phyloP scores from a whole-genome alignment of 2,888 invertebrate species.

The Mesochorus sp. region DNA sequence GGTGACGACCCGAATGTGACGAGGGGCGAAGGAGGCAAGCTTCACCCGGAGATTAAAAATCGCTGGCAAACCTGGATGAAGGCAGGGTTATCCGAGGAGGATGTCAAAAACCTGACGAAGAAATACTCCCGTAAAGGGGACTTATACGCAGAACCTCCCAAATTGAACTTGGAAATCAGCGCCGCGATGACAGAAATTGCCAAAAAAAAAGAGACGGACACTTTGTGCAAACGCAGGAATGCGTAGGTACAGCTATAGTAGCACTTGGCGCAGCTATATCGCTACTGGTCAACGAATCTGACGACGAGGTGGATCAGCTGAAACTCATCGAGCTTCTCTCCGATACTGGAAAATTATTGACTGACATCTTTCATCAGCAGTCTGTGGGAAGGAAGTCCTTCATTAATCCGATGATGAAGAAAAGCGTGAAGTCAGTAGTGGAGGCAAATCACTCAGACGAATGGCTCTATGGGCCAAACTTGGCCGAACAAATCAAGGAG shows the following conservation, averaged over 20 bases:
- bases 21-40: background rate
- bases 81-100: conserved; percentile 64
- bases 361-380: conserved; percentile 51
- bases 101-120: conserved; percentile 36
- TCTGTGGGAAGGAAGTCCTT: conserved; percentile 33
- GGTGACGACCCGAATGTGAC: conserved; percentile 53
- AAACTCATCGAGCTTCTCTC: conserved; percentile 20
- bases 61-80: conserved; percentile 72
- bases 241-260: conserved; percentile 36
- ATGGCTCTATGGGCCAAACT: conserved; percentile 42
- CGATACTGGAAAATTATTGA: conserved; percentile 45
- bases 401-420: conserved; percentile 48
- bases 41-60: conserved; percentile 62
- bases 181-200: conserved; percentile 32
- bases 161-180: conserved; percentile 43
- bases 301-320: conserved; percentile 38
- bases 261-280: conserved; percentile 50
- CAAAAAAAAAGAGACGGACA: conserved; percentile 55
- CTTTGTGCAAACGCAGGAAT: conserved; percentile 46
- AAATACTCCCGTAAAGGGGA: conserved; percentile 45
- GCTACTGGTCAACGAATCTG: conserved; percentile 30
- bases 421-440: conserved; percentile 12
- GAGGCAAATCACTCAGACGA: conserved; percentile 27
- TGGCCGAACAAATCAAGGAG: conserved; percentile 50
- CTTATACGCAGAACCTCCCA: conserved; percentile 42